Conservation (phyloP, 1,140 invertebrate genomes). For the Melitaea cinxia region DNA sequence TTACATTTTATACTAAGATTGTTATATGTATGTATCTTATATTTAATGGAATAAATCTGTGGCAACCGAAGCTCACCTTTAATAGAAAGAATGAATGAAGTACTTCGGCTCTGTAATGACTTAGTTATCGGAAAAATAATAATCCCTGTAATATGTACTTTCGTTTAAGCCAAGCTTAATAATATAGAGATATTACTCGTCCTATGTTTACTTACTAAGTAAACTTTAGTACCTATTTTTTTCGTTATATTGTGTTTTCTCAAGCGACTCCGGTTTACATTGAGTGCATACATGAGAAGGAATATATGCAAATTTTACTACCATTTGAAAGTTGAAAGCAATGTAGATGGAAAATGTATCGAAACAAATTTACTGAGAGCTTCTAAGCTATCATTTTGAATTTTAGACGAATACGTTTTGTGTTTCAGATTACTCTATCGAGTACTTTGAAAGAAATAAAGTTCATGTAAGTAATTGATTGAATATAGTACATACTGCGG, state of each 20-base stretch:
- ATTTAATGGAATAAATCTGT: too few species aligned
- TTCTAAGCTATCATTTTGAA: slow-evolving; percentile 11
- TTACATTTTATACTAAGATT: too few species aligned
- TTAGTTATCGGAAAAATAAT: too few species aligned
- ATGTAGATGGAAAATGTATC: slow-evolving; percentile 26
- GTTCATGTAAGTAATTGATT: not conserved
- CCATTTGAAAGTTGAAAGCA: slow-evolving; percentile 33
- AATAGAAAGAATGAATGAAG: too few species aligned
- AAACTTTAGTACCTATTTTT: too few species aligned
- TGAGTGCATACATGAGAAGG: slow-evolving; percentile 22
- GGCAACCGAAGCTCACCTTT: too few species aligned
- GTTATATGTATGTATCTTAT: too few species aligned
- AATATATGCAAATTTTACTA: slow-evolving; percentile 36
- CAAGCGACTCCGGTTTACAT: slow-evolving; percentile 14
- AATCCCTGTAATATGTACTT: too few species aligned
- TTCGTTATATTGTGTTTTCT: not conserved
- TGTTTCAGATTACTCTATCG: slow-evolving; percentile 10
- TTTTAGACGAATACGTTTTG: slow-evolving; percentile 10
- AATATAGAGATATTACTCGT: too few species aligned
- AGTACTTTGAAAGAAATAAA: not conserved
- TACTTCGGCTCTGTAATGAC: too few species aligned
- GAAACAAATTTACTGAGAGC: slow-evolving; percentile 30
- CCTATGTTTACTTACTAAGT: too few species aligned
- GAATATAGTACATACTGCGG: not conserved
- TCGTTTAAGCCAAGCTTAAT: too few species aligned